Evolutionary conservation across 2,113 vertebrate genomes (phyloP).

Genomic region (Passerina amoena): DNA sequence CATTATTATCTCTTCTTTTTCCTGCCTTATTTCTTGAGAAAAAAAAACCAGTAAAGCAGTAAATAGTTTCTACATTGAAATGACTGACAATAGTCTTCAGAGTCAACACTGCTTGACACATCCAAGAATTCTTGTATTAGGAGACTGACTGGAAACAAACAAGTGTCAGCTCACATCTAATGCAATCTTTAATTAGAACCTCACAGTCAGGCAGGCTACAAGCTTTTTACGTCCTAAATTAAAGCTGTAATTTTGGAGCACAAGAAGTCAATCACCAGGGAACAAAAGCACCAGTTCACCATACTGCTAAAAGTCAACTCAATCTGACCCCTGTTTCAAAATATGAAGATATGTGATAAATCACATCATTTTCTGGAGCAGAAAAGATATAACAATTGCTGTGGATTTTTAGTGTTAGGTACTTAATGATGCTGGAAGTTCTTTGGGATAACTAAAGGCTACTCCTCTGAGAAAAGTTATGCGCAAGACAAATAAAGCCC

Average conservation of each 20-base stretch:
- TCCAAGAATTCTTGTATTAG: not conserved
- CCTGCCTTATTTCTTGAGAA: not conserved
- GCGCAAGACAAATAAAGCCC: not conserved
- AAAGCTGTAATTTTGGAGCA: constrained; percentile 16
- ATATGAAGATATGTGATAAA: not conserved
- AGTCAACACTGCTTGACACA: not conserved
- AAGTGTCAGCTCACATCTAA: constrained; percentile 13
- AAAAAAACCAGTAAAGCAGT: not conserved
- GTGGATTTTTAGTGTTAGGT: not conserved
- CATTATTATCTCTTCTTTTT: not conserved
- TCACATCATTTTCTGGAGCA: not conserved
- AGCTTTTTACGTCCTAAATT: not conserved
- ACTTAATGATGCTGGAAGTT: not conserved
- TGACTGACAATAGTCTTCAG: not conserved
- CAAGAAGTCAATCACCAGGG: not conserved
- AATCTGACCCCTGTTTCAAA: not conserved
- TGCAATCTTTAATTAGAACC: constrained; percentile 29
- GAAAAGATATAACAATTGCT: not conserved
- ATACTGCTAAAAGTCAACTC: not conserved
- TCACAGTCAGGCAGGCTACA: not conserved
- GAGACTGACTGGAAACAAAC: constrained; percentile 19
- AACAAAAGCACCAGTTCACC: not conserved
- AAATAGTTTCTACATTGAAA: not conserved
- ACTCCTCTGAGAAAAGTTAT: not conserved
- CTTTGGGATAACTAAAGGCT: not conserved